Conservation (phyloP, 2,888 invertebrate species). For the Formica aserva region DNA sequence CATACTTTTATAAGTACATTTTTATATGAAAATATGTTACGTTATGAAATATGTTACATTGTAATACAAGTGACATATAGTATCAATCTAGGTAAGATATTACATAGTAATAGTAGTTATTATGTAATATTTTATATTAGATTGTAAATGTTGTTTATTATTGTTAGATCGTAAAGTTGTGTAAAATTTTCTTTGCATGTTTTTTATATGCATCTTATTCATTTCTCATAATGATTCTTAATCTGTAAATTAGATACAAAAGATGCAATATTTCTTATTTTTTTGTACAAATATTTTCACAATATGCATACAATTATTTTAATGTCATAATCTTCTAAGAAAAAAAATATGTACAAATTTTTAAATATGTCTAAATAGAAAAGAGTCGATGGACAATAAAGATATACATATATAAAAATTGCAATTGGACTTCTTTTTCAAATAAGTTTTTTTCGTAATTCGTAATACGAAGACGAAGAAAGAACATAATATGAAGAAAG, state of each 20-base stretch:
- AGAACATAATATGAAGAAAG: not conserved
- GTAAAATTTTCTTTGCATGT: slow-evolving; percentile 8
- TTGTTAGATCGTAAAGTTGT: not conserved
- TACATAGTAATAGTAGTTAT: not conserved
- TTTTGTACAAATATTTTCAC: slow-evolving; percentile 35
- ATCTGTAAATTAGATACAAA: not conserved
- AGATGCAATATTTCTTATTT: not conserved
- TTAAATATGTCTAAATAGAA: slow-evolving; percentile 6
- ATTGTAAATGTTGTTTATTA: too few species aligned
- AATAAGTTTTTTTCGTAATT: not conserved
- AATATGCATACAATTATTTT: slow-evolving; percentile 22
- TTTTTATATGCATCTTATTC: not conserved
- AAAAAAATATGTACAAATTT: slow-evolving; percentile 36
- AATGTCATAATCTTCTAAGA: slow-evolving; percentile 11
- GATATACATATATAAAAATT: not conserved
- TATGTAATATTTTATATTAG: slow-evolving; percentile 5
- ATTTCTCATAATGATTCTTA: slow-evolving; percentile 11
- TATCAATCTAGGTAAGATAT: not conserved
- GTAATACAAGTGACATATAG: not conserved
- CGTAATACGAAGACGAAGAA: not conserved
- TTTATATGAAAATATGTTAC: not conserved
- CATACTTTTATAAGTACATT: not conserved
- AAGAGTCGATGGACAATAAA: slow-evolving; percentile 41
- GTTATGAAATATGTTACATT: not conserved
- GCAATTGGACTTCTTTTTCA: not conserved